Evolutionary conservation across 2,797 vertebrate species (phyloP), one percentile per base, ranked within the genome.

Genomic region (Pelodytes ibericus): DNA sequence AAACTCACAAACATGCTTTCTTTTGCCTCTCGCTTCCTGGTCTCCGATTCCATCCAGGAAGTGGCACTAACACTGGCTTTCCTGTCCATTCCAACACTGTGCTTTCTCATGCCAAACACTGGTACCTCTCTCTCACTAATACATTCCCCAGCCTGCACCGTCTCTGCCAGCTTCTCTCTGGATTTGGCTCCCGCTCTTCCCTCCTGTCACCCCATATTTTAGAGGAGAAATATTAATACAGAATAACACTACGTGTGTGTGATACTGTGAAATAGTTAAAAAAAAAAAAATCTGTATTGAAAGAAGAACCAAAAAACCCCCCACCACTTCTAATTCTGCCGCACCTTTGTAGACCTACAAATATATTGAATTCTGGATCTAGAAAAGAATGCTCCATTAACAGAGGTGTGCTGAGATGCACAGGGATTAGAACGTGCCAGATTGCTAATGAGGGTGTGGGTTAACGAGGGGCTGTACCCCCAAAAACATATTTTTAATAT

Each of bases 91-190:
- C 77, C 71, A 79, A 79, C 77, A 72, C 77, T 73, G 77, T 58
- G 68, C 77, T 72, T 79, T 79, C 77, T 79, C 64, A 69, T 68
- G 77, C 71, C 77, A 79, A 79, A 79, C 77, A 79, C 77, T 79
- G 59, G 77, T 79, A 79, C 77, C 77, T 79, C 77, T 71, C 77
- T 79, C 77, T 79, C 77, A 79, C 71, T 73, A 79, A 79, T 79
- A 79, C 67, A 79, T 79, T 79, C 64, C 77, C 77, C 30, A 69
- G 59, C 70, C 77, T 64, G 22, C 71, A 73, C 71, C 56, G 71
- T 74, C 71, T 79, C 18, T 74, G 77, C 77, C 77, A 79, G 77
- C 57, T 74, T 58, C 63, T 73, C 71, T 73, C 47, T 31, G 71
- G 69, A 57, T 73, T 79, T 79, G 77, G 77, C 77, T 69, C 63